Conservation (phyloP, 64 coral and sea anemone genomes). For the Pachyseris speciosa region DNA sequence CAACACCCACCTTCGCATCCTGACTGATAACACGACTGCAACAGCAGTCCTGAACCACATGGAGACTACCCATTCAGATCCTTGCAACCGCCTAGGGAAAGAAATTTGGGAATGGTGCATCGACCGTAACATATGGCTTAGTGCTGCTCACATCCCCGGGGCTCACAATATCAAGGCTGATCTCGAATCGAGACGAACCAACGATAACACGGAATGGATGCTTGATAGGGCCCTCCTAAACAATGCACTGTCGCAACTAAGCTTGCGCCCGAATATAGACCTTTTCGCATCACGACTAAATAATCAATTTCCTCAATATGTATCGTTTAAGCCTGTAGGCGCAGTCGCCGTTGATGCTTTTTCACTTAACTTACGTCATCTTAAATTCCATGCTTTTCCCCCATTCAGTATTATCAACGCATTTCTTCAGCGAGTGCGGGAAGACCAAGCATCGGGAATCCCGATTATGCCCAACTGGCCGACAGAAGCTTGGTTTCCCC, state of each 20-base stretch:
- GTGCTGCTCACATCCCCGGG: slow-evolving; percentile 52
- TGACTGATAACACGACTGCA: slow-evolving; percentile 54
- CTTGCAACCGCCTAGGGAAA: not conserved
- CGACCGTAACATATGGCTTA: slow-evolving; percentile 22
- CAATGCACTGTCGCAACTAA: not conserved
- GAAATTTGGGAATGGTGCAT: slow-evolving; percentile 75
- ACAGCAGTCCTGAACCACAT: slow-evolving; percentile 54
- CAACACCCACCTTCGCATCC: slow-evolving; percentile 46
- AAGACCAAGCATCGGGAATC: no score
- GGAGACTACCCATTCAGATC: slow-evolving; percentile 64
- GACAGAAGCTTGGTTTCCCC: no score
- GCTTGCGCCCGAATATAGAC: not conserved
- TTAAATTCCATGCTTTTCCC: no score
- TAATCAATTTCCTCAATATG: slow-evolving; percentile 29
- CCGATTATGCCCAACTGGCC: no score
- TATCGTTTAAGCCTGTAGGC: slow-evolving; percentile 31
- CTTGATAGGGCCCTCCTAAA: not conserved
- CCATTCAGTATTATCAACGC: no score
- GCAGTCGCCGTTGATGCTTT: slow-evolving; percentile 29
- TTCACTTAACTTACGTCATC: slow-evolving; percentile 4
- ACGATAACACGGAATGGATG: slow-evolving; percentile 42
- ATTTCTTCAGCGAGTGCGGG: no score
- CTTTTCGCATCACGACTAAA: slow-evolving; percentile 44
- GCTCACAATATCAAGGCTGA: slow-evolving; percentile 46
- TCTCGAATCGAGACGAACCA: slow-evolving; percentile 40